Evolutionary conservation across 2,113 vertebrate species (phyloP).

Genomic region (Guaruba guarouba): DNA sequence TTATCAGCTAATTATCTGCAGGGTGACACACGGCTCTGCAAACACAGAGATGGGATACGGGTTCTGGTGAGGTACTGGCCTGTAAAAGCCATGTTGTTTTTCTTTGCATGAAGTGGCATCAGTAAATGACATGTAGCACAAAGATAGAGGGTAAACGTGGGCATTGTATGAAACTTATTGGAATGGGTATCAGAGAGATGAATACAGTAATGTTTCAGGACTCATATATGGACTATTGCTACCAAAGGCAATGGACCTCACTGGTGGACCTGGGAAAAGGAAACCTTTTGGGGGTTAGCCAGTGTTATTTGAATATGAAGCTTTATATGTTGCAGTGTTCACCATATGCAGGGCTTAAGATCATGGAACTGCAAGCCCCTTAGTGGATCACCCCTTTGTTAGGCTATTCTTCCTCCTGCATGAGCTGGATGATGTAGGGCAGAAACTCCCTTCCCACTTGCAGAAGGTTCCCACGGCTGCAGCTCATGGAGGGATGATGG

Average conservation of each 20-base stretch:
- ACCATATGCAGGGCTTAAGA: rapidly evolving
- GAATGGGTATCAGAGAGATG: background rate
- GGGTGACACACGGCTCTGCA: background rate
- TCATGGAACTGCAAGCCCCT: background rate
- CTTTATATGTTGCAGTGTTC: background rate
- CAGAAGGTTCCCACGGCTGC: background rate
- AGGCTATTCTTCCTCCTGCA: background rate
- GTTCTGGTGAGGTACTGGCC: background rate
- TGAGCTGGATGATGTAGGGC: background rate
- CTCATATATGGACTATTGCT: background rate
- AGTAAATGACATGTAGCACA: background rate
- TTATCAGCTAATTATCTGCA: constrained; percentile 31
- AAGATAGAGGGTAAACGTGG: background rate
- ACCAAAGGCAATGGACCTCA: background rate
- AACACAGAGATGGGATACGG: background rate
- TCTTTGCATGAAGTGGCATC: background rate
- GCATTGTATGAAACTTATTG: rapidly evolving
- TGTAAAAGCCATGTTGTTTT: background rate
- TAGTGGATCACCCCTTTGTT: rapidly evolving
- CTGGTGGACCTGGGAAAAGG: background rate
- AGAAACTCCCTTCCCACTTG: background rate
- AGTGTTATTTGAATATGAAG: background rate
- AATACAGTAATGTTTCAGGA: rapidly evolving
- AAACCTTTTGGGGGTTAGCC: background rate
- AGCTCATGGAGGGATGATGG: background rate